phyloP scores from a whole-genome alignment of 2,797 vertebrate genomes.

The Falco berigora region DNA sequence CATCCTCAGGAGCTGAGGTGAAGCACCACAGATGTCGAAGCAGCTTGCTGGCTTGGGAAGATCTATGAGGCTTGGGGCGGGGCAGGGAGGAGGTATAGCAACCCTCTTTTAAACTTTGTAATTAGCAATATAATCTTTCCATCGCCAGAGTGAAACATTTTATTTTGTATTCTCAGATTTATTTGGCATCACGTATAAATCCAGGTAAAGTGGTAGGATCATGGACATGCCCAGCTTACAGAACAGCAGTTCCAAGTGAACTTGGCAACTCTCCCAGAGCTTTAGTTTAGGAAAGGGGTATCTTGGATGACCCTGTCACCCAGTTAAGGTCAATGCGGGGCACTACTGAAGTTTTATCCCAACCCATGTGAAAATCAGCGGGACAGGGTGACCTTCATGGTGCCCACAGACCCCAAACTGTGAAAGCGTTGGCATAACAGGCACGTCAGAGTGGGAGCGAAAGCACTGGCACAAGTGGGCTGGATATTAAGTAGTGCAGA shows the following conservation, averaged over 20 bases:
- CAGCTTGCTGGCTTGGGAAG: background rate
- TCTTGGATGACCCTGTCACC: background rate
- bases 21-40: background rate
- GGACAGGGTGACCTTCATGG: background rate
- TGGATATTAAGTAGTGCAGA: background rate
- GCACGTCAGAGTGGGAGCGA: background rate
- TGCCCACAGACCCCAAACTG: background rate
- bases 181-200: background rate
- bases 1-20: background rate
- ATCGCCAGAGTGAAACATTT: background rate
- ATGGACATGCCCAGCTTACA: rapidly evolving
- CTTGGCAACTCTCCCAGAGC: background rate
- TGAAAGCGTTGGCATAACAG: too few relatives aligned
- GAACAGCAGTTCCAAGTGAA: background rate
- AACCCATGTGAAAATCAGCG: background rate
- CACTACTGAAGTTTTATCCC: background rate
- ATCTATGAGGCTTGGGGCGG: background rate
- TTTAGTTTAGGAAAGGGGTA: background rate
- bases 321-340: background rate
- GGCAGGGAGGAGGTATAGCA: background rate
- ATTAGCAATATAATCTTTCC: background rate
- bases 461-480: too few relatives aligned
- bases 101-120: background rate
- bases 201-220: background rate
- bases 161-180: background rate